Conservation (phyloP, 2,113 vertebrate genomes). For the Notarius quadriscutis region DNA sequence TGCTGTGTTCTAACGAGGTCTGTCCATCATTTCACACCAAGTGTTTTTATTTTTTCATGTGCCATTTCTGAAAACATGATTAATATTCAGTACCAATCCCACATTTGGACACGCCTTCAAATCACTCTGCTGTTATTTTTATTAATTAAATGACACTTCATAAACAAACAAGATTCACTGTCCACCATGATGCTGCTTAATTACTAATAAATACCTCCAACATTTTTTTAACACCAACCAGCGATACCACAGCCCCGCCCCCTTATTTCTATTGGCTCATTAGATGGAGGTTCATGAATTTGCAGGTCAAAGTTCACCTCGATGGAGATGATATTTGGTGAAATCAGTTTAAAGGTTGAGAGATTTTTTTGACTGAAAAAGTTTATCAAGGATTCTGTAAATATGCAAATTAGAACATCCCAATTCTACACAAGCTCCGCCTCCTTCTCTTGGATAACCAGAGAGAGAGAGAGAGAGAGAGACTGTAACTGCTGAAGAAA, state of each 20-base stretch:
- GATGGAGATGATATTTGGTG: neutral
- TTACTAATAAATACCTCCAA: neutral
- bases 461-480: neutral
- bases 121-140: too few relatives aligned
- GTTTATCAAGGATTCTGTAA: neutral
- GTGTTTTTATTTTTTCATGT: neutral
- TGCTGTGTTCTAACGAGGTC: neutral
- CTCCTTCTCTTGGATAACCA: neutral
- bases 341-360: neutral
- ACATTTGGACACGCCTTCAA: too few relatives aligned
- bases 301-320: neutral
- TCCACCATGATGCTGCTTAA: neutral
- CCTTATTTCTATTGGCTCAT: neutral
- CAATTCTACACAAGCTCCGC: neutral
- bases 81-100: too few relatives aligned
- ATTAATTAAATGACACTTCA: too few relatives aligned
- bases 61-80: too few relatives aligned
- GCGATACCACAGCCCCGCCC: neutral
- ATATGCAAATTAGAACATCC: neutral
- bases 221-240: neutral
- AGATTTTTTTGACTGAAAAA: neutral
- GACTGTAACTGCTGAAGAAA: neutral
- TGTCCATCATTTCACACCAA: neutral
- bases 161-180: too few relatives aligned
- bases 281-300: neutral